Base-by-base conservation (phyloP, 1,140 invertebrate species). In the Sycophaga agraensis region DNA sequence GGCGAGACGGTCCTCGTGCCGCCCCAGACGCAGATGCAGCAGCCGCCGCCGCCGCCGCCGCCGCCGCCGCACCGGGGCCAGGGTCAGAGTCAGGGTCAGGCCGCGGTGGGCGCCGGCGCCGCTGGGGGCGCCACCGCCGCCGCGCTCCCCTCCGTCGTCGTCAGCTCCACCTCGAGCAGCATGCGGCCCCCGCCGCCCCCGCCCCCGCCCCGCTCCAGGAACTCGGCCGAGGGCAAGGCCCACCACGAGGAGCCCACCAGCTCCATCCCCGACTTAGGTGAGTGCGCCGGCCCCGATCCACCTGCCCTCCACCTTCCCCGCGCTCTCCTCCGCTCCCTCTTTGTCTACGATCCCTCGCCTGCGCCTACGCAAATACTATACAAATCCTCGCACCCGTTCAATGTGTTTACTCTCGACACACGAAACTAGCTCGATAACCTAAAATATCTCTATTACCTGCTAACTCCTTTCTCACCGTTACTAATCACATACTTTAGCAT, bases 191-290 rank as follows among this genome's bases (percentile, higher is more conserved):
- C 83, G 34, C 83, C 83, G 21, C 83, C 83, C 1, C 84, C 84
- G 21, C 83, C 83, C 6, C 83, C 83, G 34, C 78, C 77, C 45
- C 82, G 81, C 63, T 70, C 73, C 64, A 75, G 77, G 58, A 70
- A 70, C 61, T 73, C 73, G 26, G 70, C 66, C 48, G 78, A 80
- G 63, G 79, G 79, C 59, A 79, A 78, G 64, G 73, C 70, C 59
- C 77, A 81, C 58, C 82, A 87, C 74, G 89, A 92, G 77, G 89
- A 92, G 74, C 89, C 89, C 2, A 89, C 89, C 39, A 91, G 89
- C 78, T 92, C 90, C 63, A 91, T 91, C 77, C 90, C 90, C 53
- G 90, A 92, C 85, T 82, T 92, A 83, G 90, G 90, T 91, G 72
- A 88, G 89, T 82, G 37, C 28, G 28, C 28, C 28, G 28, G 11